Evolutionary conservation across 2,113 vertebrate species (phyloP).

Genomic region (Leucoraja erinaceus): DNA sequence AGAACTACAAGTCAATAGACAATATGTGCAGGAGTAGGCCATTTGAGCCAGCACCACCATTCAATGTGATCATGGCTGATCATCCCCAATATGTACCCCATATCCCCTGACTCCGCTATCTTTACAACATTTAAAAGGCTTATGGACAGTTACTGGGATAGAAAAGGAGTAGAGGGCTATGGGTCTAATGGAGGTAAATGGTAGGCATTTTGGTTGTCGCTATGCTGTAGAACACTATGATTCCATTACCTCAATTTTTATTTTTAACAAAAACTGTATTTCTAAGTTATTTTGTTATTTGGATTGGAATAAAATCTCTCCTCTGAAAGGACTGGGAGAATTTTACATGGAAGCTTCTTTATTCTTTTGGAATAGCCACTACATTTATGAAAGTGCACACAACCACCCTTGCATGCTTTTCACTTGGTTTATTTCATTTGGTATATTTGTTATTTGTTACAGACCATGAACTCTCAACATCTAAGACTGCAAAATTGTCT

Average conservation of each 20-base stretch:
- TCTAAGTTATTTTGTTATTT: not conserved
- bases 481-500: not conserved
- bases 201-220: too few relatives aligned
- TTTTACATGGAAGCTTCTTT: not conserved
- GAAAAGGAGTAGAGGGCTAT: too few relatives aligned
- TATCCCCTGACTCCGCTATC: too few relatives aligned
- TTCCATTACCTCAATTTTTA: not conserved
- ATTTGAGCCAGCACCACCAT: too few relatives aligned
- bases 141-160: too few relatives aligned
- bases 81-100: too few relatives aligned
- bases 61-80: too few relatives aligned
- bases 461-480: not conserved
- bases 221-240: too few relatives aligned
- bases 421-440: not conserved
- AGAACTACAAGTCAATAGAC: too few relatives aligned
- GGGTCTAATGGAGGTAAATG: too few relatives aligned
- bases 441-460: slow-evolving; percentile 30
- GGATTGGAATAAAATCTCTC: not conserved
- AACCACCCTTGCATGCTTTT: not conserved
- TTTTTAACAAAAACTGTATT: not conserved
- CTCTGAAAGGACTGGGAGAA: not conserved
- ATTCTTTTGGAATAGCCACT: not conserved
- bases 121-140: too few relatives aligned
- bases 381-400: not conserved
- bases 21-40: too few relatives aligned